Percentiles rank a stretch among this genome's conserved stretches.
These are phyloP conservation scores for Machimus atricapillus DNA, from an alignment of 2,888 invertebrate species.

Conservation along the genomic window DNA sequence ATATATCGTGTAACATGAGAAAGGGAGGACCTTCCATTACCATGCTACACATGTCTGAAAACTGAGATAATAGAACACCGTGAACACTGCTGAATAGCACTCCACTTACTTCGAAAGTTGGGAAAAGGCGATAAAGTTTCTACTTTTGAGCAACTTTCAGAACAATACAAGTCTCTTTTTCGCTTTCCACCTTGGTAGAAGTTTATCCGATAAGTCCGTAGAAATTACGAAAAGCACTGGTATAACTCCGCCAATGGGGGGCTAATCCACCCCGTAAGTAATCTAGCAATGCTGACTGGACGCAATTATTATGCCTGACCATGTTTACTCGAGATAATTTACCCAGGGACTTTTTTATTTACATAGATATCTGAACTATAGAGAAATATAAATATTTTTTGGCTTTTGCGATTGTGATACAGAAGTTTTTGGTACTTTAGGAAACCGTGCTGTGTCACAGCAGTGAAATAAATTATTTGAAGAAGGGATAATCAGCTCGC, in stretches of 20 bases:
- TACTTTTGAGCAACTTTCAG: not conserved
- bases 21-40: not conserved
- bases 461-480: not conserved
- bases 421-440: not conserved
- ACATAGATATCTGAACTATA: not conserved
- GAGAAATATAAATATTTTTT: not conserved
- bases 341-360: not conserved
- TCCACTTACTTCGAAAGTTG: not conserved
- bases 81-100: not conserved
- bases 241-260: not conserved
- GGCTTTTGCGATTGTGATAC: not conserved
- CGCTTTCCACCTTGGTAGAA: not conserved
- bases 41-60: not conserved
- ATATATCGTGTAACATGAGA: not conserved
- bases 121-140: not conserved
- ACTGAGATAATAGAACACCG: not conserved
- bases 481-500: not conserved
- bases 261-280: not conserved
- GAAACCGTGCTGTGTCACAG: not conserved
- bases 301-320: not conserved
- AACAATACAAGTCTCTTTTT: not conserved
- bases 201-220: not conserved
- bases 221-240: not conserved
- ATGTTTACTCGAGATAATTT: not conserved
- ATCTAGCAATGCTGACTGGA: not conserved